Evolutionary conservation across 1,140 invertebrate species (phyloP), one percentile per base, ranked within the genome.

Genomic region (Oncopodura yosiiana): DNA sequence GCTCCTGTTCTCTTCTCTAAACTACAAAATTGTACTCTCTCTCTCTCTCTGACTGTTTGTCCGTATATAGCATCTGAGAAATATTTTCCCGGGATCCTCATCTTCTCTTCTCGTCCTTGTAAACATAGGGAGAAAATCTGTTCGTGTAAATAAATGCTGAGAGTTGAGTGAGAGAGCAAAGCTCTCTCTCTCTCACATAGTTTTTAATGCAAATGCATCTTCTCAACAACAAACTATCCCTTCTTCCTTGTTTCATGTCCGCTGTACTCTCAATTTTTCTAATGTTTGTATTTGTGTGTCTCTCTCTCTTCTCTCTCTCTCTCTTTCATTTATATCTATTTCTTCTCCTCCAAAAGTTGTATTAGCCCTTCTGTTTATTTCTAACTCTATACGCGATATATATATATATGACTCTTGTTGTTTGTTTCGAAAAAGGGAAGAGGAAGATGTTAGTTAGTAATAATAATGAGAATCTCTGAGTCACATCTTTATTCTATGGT

Each of bases 101-200:
- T 54, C 23, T 43, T 49, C 52, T 43, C 34, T 37, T 54, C 23
- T 43, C 42, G 53, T 49, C 53, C 53, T 49, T 48, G 53, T 55
- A 55, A 55, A 55, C 53, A 55, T 36, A 48, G 53, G 53, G 53
- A 54, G 52, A 32, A n/a, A 55, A 49, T 49, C 46, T 53, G 50
- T 49, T 55, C 53, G 53, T 55, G 53, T 55, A 55, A 55, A 55
- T 55, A 55, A 55, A 49, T 55, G 53, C 53, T 55, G 32, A 43
- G 45, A 55, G 53, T 45, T 55, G 53, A n/a, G n/a, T n/a, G n/a
- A n/a, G n/a, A n/a, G n/a, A n/a, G n/a, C n/a, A n/a, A n/a, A n/a
- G n/a, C n/a, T n/a, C n/a, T n/a, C n/a, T n/a, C n/a, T 55, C 53
- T 55, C 41, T 48, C 53, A 55, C 37, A 34, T 27, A 26, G 30